Evolutionary conservation across 2,113 vertebrate genomes (phyloP).

Genomic region (Oryzias melastigma): DNA sequence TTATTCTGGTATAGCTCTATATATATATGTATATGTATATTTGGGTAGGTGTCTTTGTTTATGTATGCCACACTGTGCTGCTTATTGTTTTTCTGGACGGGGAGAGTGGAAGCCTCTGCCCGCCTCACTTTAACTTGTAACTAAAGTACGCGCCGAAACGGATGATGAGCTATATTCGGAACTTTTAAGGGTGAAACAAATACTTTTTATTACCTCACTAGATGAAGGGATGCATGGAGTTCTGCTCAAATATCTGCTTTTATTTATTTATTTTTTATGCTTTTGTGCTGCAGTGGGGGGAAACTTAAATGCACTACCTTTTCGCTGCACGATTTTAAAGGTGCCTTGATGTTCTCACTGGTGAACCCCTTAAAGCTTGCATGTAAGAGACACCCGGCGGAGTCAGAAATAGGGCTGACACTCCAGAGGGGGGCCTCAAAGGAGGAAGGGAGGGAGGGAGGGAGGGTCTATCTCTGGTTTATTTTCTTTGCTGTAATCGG

Average conservation of each 20-base stretch:
- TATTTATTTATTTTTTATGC: conserved; percentile 51
- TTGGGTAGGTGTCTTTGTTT: conserved; percentile 81
- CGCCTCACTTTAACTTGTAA: conserved; percentile 72
- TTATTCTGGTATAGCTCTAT: conserved; percentile 70
- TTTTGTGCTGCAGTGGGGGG: conserved; percentile 46
- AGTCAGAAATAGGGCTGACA: conserved; percentile 82
- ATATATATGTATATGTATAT: conserved; percentile 75
- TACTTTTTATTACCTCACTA: conserved; percentile 82
- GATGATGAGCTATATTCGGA: conserved; percentile 59
- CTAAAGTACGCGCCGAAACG: conserved; percentile 68
- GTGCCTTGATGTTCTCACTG: conserved; percentile 78
- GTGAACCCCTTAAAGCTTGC: conserved; percentile 73
- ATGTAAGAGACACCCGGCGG: conserved; percentile 77
- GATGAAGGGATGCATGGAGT: conserved; percentile 68
- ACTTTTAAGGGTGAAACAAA: conserved; percentile 69
- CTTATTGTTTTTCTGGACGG: conserved; percentile 74
- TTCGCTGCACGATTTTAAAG: conserved; percentile 75
- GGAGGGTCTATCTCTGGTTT: conserved; percentile 66
- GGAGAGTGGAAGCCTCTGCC: conserved; percentile 60
- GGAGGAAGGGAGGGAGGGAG: conserved; percentile 22
- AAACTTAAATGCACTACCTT: conserved; percentile 71
- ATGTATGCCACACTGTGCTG: conserved; percentile 75
- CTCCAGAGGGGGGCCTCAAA: conserved; percentile 65
- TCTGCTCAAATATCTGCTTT: conserved; percentile 64
- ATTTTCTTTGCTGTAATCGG: conserved; percentile 77